Conservation (phyloP, 2,888 invertebrate genomes). For the Parascotia fuliginaria region DNA sequence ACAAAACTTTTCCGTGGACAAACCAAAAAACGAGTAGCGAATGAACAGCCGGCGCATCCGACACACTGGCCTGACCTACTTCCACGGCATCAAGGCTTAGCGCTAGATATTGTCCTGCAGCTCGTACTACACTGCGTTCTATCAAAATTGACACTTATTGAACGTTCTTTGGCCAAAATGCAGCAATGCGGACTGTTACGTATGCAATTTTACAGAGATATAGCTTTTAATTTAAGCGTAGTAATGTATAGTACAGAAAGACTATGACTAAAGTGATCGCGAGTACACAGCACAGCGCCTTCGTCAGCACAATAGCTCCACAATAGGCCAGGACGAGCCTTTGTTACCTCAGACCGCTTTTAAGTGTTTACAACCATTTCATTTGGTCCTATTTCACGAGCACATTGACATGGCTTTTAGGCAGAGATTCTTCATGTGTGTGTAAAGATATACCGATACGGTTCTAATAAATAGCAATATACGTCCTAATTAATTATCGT, state of each 20-base stretch:
- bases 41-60: conserved; percentile 17
- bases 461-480: conserved; percentile 45
- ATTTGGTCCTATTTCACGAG: conserved; percentile 32
- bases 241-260: background rate
- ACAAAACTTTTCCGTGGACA: conserved; percentile 6
- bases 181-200: background rate
- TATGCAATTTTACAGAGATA: background rate
- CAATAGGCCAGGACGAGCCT: conserved; percentile 28
- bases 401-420: conserved; percentile 33
- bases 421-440: conserved; percentile 24
- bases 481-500: conserved; percentile 39
- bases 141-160: conserved; percentile 17
- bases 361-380: conserved; percentile 31
- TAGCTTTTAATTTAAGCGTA: background rate
- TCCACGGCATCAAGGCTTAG: conserved; percentile 22
- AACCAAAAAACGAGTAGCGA: conserved; percentile 16
- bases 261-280: conserved; percentile 18
- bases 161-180: conserved; percentile 1
- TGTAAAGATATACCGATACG: conserved; percentile 31
- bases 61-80: conserved; percentile 33
- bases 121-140: conserved; percentile 3
- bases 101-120: conserved; percentile 23
- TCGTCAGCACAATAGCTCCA: conserved; percentile 24
- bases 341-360: conserved; percentile 27
- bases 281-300: conserved; percentile 12